phyloP scores from a whole-genome alignment of 92 coral and sea anemone species.

The Scolanthus callimorphus region DNA sequence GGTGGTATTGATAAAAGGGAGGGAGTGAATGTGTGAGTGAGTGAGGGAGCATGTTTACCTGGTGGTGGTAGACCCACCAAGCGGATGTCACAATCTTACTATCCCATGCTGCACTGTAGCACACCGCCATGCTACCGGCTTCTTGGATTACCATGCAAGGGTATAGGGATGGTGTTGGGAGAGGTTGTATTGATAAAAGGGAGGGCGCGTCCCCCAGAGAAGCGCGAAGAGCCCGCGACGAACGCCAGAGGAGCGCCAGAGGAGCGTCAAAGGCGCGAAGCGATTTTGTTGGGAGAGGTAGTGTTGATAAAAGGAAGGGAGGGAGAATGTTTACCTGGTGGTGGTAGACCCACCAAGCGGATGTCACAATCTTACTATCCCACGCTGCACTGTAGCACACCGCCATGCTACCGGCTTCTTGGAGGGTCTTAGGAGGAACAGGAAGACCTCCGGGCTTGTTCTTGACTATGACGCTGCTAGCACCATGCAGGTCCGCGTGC shows the following conservation, averaged over 20 bases:
- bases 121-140: constrained; percentile 96
- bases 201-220: too few species aligned
- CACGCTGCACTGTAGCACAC: constrained; percentile 88
- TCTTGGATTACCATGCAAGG: constrained; percentile 89
- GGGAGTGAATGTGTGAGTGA: too few species aligned
- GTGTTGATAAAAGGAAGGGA: too few species aligned
- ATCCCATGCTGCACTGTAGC: constrained; percentile 88
- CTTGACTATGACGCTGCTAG: constrained; percentile 82
- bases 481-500: constrained; percentile 97
- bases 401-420: constrained; percentile 96
- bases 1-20: too few species aligned
- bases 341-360: constrained; percentile 99
- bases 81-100: constrained; percentile 90
- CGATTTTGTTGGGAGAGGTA: too few species aligned
- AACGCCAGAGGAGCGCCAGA: too few species aligned
- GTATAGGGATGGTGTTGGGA: too few species aligned
- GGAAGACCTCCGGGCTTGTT: constrained; percentile 71
- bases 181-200: too few species aligned
- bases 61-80: constrained; percentile 97
- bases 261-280: too few species aligned
- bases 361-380: constrained; percentile 86
- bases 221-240: too few species aligned
- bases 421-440: constrained; percentile 92
- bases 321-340: constrained; percentile 78
- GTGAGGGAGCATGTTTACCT: too few species aligned